Evolutionary conservation across 2,888 invertebrate species (phyloP).

Genomic region (Galerucella nymphaeae): DNA sequence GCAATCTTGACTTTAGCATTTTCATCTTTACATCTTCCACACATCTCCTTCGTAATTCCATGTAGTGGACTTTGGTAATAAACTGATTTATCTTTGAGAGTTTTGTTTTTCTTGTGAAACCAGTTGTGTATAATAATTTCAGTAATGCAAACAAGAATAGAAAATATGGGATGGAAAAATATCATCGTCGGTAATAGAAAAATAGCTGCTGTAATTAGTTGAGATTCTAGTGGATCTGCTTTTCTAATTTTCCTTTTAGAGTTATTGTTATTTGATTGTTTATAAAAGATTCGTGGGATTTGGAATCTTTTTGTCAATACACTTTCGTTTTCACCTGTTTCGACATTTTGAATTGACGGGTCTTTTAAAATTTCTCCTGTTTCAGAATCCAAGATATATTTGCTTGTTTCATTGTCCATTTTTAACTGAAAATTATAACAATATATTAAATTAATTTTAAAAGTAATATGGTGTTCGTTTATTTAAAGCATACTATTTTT

Average conservation of each 20-base stretch:
- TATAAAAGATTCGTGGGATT: conserved; percentile 51
- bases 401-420: conserved; percentile 53
- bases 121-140: conserved; percentile 75
- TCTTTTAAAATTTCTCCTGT: conserved; percentile 67
- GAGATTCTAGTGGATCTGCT: conserved; percentile 42
- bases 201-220: conserved; percentile 59
- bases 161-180: conserved; percentile 69
- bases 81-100: conserved; percentile 66
- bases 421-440: conserved; percentile 4
- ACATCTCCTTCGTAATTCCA: conserved; percentile 75
- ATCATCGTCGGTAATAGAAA: conserved; percentile 72
- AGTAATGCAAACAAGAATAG: conserved; percentile 67
- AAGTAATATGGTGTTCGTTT: not conserved
- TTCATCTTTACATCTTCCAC: conserved; percentile 74
- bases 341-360: conserved; percentile 60
- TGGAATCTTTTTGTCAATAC: conserved; percentile 62
- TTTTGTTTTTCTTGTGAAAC: conserved; percentile 76
- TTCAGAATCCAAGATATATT: conserved; percentile 64
- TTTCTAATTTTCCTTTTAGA: conserved; percentile 25
- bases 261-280: not conserved
- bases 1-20: conserved; percentile 72
- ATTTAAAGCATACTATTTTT: too few relatives aligned
- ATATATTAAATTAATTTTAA: not conserved
- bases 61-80: conserved; percentile 80
- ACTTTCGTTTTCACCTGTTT: conserved; percentile 67